These are phyloP conservation scores for Griposia aprilina DNA, from an alignment of 2,888 invertebrate genomes.

Conservation along the genomic window DNA sequence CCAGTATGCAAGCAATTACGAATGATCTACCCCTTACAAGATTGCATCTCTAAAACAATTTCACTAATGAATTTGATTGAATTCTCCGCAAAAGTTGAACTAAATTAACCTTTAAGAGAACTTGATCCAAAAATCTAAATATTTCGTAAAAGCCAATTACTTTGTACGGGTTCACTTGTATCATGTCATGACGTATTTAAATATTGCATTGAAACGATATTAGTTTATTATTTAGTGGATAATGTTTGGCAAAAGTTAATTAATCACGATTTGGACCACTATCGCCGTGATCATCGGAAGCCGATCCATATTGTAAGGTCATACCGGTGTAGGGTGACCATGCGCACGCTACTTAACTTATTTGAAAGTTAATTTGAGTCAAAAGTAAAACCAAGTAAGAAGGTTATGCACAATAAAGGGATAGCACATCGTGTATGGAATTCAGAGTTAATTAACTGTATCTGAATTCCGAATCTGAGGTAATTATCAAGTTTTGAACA, in stretches of 20 bases:
- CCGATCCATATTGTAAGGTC: conserved; percentile 67
- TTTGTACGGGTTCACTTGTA: conserved; percentile 24
- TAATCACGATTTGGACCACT: conserved; percentile 65
- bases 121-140: conserved; percentile 38
- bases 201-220: conserved; percentile 51
- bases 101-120: conserved; percentile 52
- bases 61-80: conserved; percentile 48
- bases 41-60: conserved; percentile 13
- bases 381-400: background rate
- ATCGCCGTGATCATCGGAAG: conserved; percentile 65
- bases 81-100: conserved; percentile 30
- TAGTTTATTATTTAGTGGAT: conserved; percentile 54
- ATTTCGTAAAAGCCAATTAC: conserved; percentile 59
- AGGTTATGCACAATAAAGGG: no score
- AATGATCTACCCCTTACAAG: conserved; percentile 24
- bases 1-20: background rate
- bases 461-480: no score
- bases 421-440: background rate
- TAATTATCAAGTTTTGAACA: no score
- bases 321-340: conserved; percentile 53
- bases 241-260: conserved; percentile 68
- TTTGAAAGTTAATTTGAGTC: conserved; percentile 3
- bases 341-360: background rate
- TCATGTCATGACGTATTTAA: conserved; percentile 22
- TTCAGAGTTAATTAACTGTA: background rate